These are phyloP conservation scores for Acanthococcus lagerstroemiae DNA, from an alignment of 2,888 invertebrate genomes.

Conservation along the genomic window DNA sequence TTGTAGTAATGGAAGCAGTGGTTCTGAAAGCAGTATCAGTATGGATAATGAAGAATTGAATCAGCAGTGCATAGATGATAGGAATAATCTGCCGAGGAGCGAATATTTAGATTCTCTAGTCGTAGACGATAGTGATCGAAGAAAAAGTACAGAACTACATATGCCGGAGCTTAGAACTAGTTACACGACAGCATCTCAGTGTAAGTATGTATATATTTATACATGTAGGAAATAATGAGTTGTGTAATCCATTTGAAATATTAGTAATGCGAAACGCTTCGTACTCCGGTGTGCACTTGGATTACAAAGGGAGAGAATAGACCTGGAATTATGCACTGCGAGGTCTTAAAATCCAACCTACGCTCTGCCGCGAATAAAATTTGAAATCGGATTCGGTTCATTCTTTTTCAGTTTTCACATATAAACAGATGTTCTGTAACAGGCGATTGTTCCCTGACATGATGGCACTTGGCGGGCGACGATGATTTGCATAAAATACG, in stretches of 20 bases:
- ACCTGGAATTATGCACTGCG: too few relatives aligned
- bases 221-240: neutral
- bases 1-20: slow-evolving; percentile 8
- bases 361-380: too few relatives aligned
- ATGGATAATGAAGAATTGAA: slow-evolving; percentile 11
- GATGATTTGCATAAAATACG: too few relatives aligned
- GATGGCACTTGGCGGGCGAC: too few relatives aligned
- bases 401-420: too few relatives aligned
- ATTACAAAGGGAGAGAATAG: too few relatives aligned
- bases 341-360: too few relatives aligned
- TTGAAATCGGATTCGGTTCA: too few relatives aligned
- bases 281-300: too few relatives aligned
- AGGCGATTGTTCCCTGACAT: too few relatives aligned
- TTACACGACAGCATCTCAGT: slow-evolving; percentile 25
- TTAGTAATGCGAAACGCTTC: too few relatives aligned
- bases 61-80: neutral
- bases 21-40: slow-evolving; percentile 7
- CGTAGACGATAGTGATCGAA: neutral
- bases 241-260: neutral
- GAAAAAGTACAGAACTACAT: neutral
- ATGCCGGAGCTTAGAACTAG: slow-evolving; percentile 14
- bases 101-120: slow-evolving; percentile 15
- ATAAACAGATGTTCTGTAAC: too few relatives aligned
- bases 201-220: neutral
- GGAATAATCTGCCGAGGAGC: neutral